A percentile compares a stretch with the other conserved stretches of the same genome.
phyloP scores from a whole-genome alignment of 2,113 vertebrate species.

The Nesospiza acunhae region DNA sequence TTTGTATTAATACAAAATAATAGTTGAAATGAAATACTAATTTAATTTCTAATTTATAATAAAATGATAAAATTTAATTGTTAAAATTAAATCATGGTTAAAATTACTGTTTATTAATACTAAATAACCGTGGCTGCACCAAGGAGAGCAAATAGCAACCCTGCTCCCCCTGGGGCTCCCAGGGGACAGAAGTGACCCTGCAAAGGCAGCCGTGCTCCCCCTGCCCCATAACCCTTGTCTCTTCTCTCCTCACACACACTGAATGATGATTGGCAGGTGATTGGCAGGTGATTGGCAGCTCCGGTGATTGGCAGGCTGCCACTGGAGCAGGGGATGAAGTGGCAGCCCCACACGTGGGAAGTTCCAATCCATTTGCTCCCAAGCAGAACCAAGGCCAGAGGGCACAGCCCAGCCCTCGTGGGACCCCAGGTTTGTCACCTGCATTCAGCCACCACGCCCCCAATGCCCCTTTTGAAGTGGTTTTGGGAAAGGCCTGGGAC shows the following conservation, averaged over 20 bases:
- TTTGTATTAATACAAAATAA: too few species aligned
- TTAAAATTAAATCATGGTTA: accelerated
- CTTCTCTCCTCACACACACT: not conserved
- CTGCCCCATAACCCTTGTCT: accelerated
- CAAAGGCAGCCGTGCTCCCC: accelerated
- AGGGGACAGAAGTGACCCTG: not conserved
- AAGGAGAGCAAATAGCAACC: accelerated
- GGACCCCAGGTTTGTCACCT: not conserved
- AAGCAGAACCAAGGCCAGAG: accelerated
- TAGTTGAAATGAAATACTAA: not conserved
- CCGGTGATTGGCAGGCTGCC: not conserved
- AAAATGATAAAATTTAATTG: not conserved
- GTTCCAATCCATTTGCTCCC: not conserved
- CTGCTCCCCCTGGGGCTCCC: not conserved
- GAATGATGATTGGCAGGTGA: too few species aligned
- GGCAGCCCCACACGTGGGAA: not conserved
- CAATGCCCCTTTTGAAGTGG: accelerated
- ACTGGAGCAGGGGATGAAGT: accelerated
- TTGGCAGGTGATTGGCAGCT: not conserved
- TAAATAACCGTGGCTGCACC: not conserved
- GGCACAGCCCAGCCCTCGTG: accelerated
- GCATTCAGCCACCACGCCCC: accelerated
- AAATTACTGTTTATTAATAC: too few species aligned
- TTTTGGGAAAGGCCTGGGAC: not conserved
- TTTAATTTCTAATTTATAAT: not conserved